These are phyloP conservation scores for Larimichthys polyactis DNA, from an alignment of 2,113 vertebrate genomes.

Conservation along the genomic window DNA sequence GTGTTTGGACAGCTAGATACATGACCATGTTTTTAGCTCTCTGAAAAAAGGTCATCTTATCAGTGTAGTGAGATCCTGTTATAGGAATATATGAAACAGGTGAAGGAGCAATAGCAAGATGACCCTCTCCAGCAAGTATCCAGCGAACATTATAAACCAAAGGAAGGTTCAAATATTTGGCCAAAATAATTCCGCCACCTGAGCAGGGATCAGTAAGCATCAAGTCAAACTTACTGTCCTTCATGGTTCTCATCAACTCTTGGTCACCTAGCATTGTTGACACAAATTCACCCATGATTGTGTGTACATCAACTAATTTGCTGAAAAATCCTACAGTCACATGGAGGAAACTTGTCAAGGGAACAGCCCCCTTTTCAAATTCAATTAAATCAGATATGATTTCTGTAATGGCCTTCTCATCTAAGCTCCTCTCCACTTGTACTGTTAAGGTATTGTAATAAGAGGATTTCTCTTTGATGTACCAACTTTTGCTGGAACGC, in stretches of 20 bases:
- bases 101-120: constrained; percentile 75
- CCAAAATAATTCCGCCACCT: constrained; percentile 69
- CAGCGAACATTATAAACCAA: constrained; percentile 81
- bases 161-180: constrained; percentile 79
- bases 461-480: constrained; percentile 59
- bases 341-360: constrained; percentile 15
- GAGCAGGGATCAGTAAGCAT: constrained; percentile 75
- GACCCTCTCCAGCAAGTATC: constrained; percentile 64
- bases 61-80: constrained; percentile 58
- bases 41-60: constrained; percentile 82
- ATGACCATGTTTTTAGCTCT: constrained; percentile 74
- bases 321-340: constrained; percentile 11
- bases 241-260: constrained; percentile 46
- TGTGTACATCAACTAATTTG: constrained; percentile 19
- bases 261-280: constrained; percentile 53
- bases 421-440: constrained; percentile 15
- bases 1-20: background rate
- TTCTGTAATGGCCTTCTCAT: constrained; percentile 18
- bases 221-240: constrained; percentile 73
- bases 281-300: background rate
- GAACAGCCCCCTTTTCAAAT: constrained; percentile 41
- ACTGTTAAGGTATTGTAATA: constrained; percentile 60
- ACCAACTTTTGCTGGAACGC: constrained; percentile 64
- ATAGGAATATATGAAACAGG: constrained; percentile 80
- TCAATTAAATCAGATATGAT: rapidly evolving